Conservation (phyloP, 23 tunicate genomes). For the Halocynthia roretzi region DNA sequence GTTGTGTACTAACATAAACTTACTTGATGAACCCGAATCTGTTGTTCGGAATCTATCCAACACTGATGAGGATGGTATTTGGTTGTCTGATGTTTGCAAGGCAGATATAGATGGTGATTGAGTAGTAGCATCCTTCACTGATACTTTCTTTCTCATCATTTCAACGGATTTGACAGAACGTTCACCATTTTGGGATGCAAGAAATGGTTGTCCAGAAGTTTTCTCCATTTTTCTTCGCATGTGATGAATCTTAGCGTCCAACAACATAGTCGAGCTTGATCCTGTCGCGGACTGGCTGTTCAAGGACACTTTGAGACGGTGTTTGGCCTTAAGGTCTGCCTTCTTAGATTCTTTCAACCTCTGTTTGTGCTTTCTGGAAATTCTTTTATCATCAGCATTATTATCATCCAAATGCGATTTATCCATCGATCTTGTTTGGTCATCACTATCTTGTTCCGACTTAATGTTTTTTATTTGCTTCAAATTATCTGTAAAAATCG, state of each 20-base stretch:
- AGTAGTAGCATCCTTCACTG: not conserved
- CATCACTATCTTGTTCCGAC: too few relatives aligned
- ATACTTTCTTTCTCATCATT: not conserved
- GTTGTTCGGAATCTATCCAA: slow-evolving; percentile 8
- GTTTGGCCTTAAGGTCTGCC: too few relatives aligned
- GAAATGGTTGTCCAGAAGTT: too few relatives aligned
- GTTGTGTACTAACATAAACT: not conserved
- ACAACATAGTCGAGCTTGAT: not conserved
- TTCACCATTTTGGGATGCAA: not conserved
- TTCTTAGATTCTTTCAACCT: too few relatives aligned
- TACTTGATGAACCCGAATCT: slow-evolving; percentile 2
- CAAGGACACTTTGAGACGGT: too few relatives aligned
- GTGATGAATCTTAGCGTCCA: slow-evolving; percentile 3
- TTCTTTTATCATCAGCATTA: too few relatives aligned
- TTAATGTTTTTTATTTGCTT: too few relatives aligned
- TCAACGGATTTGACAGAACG: not conserved
- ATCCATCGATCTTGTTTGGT: too few relatives aligned
- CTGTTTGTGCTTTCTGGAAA: too few relatives aligned
- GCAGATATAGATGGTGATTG: not conserved
- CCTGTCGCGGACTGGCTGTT: too few relatives aligned
- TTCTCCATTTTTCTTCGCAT: not conserved
- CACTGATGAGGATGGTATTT: not conserved
- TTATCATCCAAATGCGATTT: too few relatives aligned
- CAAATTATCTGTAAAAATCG: too few relatives aligned
- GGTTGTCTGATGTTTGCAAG: slow-evolving; percentile 1